These are phyloP conservation scores for Drosophila niveifrons DNA, from an alignment of 2,888 invertebrate species.

Conservation along the genomic window DNA sequence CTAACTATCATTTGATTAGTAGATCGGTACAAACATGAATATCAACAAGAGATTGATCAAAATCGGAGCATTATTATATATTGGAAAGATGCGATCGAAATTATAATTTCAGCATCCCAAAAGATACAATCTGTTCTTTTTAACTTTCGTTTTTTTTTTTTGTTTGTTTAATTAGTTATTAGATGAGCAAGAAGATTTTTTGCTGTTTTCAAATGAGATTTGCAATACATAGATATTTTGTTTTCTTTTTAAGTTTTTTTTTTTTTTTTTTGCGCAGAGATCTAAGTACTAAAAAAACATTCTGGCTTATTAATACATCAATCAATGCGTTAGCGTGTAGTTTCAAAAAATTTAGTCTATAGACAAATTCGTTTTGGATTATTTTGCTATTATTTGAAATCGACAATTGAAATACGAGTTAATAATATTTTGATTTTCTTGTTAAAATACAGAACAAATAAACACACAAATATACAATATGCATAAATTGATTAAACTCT, in stretches of 20 bases:
- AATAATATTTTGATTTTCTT: conserved; percentile 15
- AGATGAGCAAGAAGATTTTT: conserved; percentile 35
- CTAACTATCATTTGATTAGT: conserved; percentile 20
- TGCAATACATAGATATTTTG: conserved; percentile 18
- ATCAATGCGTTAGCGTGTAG: conserved; percentile 16
- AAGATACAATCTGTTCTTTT: conserved; percentile 9
- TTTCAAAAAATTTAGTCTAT: background rate
- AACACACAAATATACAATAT: conserved; percentile 23
- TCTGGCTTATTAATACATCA: conserved; percentile 29
- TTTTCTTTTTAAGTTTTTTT: background rate
- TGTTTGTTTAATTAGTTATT: conserved; percentile 17
- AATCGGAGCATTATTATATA: conserved; percentile 6
- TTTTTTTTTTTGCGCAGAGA: conserved; percentile 1
- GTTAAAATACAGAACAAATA: conserved; percentile 16
- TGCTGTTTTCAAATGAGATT: conserved; percentile 18
- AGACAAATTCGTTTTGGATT: background rate
- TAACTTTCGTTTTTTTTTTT: background rate
- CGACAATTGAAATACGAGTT: conserved; percentile 8
- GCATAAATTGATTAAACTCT: conserved; percentile 28
- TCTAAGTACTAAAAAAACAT: conserved; percentile 18
- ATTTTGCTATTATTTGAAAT: conserved; percentile 18
- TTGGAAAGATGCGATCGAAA: conserved; percentile 12
- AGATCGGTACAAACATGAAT: conserved; percentile 18
- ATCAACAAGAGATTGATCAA: conserved; percentile 12
- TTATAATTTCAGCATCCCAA: conserved; percentile 2